phyloP scores from a whole-genome alignment of 1,140 invertebrate genomes.

The Metaphire vulgaris region DNA sequence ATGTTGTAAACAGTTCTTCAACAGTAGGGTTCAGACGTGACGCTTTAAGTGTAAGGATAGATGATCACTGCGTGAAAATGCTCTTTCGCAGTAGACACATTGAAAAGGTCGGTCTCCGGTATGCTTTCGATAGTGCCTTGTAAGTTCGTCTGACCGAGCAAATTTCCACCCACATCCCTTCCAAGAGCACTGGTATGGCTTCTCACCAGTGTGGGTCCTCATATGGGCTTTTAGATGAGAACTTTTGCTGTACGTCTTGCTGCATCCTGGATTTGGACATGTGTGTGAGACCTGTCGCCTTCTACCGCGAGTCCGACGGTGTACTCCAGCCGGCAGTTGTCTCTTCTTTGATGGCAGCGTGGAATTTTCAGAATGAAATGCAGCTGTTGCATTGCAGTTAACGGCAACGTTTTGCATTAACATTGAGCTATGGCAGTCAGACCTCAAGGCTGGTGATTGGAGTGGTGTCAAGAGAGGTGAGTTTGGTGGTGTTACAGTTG shows the following conservation, averaged over 20 bases:
- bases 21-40: constrained; percentile 63
- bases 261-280: constrained; percentile 61
- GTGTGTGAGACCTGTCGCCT: constrained; percentile 59
- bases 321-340: not conserved
- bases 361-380: not conserved
- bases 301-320: constrained; percentile 54
- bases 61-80: constrained; percentile 92
- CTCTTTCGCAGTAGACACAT: constrained; percentile 82
- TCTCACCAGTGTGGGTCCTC: constrained; percentile 58
- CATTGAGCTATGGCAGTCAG: not conserved
- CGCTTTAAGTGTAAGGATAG: constrained; percentile 93
- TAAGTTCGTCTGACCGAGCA: constrained; percentile 91
- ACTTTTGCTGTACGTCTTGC: constrained; percentile 66
- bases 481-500: not conserved
- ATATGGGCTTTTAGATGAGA: constrained; percentile 66
- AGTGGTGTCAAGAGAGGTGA: not conserved
- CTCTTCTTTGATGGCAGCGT: not conserved
- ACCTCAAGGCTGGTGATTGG: not conserved
- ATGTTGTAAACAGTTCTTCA: too few relatives aligned
- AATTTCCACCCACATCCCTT: constrained; percentile 83
- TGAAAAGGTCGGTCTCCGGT: constrained; percentile 96
- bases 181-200: constrained; percentile 74
- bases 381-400: not conserved
- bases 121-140: constrained; percentile 91
- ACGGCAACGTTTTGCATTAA: not conserved